Base-by-base conservation (phyloP, 2,797 vertebrate species). In the Propithecus deckenii region DNA sequence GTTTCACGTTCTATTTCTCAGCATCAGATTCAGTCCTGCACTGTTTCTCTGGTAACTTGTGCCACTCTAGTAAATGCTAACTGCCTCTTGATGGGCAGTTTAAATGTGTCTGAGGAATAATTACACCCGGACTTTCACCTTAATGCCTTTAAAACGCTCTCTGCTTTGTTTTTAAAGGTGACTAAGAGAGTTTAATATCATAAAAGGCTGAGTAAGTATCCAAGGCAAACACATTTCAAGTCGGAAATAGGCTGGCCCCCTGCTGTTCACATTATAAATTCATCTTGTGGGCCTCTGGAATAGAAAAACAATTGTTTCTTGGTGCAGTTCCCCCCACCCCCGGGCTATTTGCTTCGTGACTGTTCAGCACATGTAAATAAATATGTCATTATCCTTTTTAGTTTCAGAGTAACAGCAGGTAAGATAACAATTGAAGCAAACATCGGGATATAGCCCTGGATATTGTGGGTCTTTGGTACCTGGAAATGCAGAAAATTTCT, bases 81-180 rank as follows among this genome's bases (percentile, higher is more conserved):
- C 43, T 92, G 83, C 72, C 69, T 90, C 32, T 78, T 2, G 6
- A 69, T 86, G 23, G 67, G 32, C 55, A 89, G 71, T 89, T 78
- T 93, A 85, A 98, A 95, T 91, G 85, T 92, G 92, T 97, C 93
- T 72, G 97, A 95, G 94, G 94, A 95, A 97, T 91, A 97, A 96
- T 88, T 97, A 84, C 41, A 81, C 69, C 6, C 69, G 71, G 67
- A 69, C 96, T 98, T 97, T 95, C 57, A 96, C 32, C 92, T 96
- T 95, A 84, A 84, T 93, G 55, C 50, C 83, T 97, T 95, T 97
- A 75, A 98, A 98, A 98, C 43, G 74, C 13, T 87, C 94, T 79
- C 76, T 86, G 30, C 69, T 97, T 97, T 95, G 83, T 95, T 97
- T 72, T 94, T 81, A 93, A 95, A 96, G 38, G 50, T 96, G 96